phyloP scores from a whole-genome alignment of 1,140 invertebrate genomes.

The Pentalonia nigronervosa region DNA sequence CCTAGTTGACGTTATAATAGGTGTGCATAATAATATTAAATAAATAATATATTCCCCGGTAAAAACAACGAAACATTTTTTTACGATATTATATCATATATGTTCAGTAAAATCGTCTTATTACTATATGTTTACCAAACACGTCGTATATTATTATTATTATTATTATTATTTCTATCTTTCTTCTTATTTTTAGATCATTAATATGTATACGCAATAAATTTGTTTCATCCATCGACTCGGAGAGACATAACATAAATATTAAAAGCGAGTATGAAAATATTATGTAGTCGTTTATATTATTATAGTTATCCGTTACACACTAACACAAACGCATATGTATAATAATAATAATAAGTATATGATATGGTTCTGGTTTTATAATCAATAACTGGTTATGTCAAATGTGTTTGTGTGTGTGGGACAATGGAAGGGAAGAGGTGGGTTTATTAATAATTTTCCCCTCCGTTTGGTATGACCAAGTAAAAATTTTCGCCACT shows the following conservation, averaged over 20 bases:
- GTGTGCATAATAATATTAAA: background rate
- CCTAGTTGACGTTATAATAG: too few relatives aligned
- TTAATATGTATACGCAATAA: conserved; percentile 4
- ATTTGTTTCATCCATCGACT: background rate
- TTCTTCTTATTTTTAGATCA: background rate
- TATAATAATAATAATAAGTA: background rate
- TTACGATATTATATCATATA: background rate
- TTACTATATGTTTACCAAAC: background rate
- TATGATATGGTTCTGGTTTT: conserved; percentile 45
- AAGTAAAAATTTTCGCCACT: background rate
- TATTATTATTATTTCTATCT: background rate
- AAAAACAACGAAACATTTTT: background rate
- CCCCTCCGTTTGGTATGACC: conserved; percentile 35
- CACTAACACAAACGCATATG: background rate
- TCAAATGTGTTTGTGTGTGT: background rate
- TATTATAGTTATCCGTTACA: background rate
- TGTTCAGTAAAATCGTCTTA: background rate
- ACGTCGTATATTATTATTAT: background rate
- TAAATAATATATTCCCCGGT: background rate
- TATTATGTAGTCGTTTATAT: background rate
- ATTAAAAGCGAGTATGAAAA: background rate
- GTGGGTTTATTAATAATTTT: conserved; percentile 38
- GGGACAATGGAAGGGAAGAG: background rate
- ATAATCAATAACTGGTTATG: conserved; percentile 55
- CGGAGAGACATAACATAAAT: background rate